These are phyloP conservation scores for Eristalis pertinax DNA, from an alignment of 2,888 invertebrate genomes.

Conservation along the genomic window DNA sequence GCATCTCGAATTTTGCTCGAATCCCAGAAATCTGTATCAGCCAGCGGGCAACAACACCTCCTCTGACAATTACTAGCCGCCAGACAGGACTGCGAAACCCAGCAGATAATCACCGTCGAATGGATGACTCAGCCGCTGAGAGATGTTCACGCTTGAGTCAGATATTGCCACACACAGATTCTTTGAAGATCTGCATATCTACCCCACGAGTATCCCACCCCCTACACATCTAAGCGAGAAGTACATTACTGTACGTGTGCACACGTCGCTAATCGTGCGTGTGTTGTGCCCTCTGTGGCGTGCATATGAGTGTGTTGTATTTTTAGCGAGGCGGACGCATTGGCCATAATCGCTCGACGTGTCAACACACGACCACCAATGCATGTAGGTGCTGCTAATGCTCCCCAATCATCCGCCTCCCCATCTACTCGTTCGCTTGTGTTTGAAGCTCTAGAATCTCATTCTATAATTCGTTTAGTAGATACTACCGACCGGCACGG, in stretches of 20 bases:
- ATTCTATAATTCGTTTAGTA: conserved; percentile 60
- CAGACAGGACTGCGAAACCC: neutral
- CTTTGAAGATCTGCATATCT: neutral
- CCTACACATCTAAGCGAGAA: conserved; percentile 15
- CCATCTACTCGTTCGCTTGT: conserved; percentile 11
- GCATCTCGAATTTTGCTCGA: neutral
- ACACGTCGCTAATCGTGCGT: conserved; percentile 33
- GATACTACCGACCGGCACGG: conserved; percentile 17
- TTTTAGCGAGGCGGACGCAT: conserved; percentile 28
- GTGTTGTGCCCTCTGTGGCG: conserved; percentile 8
- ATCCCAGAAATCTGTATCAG: conserved; percentile 38
- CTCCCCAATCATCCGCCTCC: neutral
- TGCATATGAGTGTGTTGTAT: neutral
- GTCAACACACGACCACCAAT: neutral
- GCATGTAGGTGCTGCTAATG: conserved; percentile 6
- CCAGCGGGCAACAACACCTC: neutral
- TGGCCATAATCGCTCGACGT: conserved; percentile 3
- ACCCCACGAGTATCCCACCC: neutral
- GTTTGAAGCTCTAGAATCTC: conserved; percentile 44
- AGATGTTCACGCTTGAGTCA: neutral
- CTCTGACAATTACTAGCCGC: neutral
- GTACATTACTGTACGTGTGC: conserved; percentile 24
- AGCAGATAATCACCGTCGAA: neutral
- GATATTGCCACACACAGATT: neutral
- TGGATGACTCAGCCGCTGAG: neutral